These are phyloP conservation scores for Danio rerio DNA, from an alignment of 2,113 vertebrate genomes.

Conservation along the genomic window DNA sequence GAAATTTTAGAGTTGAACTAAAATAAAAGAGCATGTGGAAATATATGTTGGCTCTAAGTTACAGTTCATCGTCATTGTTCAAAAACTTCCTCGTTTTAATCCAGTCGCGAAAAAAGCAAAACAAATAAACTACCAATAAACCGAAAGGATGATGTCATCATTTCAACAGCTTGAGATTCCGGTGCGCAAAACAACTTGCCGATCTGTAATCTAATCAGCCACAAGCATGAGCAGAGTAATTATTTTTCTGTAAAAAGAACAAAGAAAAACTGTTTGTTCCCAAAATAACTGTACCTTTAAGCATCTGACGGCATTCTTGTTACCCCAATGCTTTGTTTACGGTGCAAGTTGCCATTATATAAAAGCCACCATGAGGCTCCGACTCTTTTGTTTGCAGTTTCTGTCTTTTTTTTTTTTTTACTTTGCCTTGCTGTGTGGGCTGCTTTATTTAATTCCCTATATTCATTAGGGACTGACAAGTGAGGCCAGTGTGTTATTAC, in stretches of 20 bases:
- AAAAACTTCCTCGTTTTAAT: no score
- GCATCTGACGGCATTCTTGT: not conserved
- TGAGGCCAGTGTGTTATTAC: slow-evolving; percentile 33
- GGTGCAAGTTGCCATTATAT: no score
- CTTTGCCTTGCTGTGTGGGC: slow-evolving; percentile 16
- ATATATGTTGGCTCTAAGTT: no score
- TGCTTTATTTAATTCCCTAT: slow-evolving; percentile 22
- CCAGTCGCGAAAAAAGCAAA: no score
- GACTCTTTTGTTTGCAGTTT: not conserved
- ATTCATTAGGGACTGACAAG: slow-evolving; percentile 35
- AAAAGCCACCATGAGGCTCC: not conserved
- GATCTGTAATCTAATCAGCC: not conserved
- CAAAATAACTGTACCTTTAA: slow-evolving; percentile 13
- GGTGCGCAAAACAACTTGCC: not conserved
- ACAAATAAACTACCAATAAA: no score
- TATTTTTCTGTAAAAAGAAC: slow-evolving; percentile 1
- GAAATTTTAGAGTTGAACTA: no score
- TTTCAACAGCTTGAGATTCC: not conserved
- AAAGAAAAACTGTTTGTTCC: slow-evolving; percentile 23
- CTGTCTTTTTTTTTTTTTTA: not conserved
- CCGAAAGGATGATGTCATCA: no score
- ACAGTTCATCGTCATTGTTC: no score
- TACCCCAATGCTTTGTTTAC: no score
- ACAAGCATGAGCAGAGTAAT: slow-evolving; percentile 8
- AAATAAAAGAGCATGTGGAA: no score